Conservation (phyloP, 2,797 vertebrate genomes). For the Bucorvus abyssinicus region DNA sequence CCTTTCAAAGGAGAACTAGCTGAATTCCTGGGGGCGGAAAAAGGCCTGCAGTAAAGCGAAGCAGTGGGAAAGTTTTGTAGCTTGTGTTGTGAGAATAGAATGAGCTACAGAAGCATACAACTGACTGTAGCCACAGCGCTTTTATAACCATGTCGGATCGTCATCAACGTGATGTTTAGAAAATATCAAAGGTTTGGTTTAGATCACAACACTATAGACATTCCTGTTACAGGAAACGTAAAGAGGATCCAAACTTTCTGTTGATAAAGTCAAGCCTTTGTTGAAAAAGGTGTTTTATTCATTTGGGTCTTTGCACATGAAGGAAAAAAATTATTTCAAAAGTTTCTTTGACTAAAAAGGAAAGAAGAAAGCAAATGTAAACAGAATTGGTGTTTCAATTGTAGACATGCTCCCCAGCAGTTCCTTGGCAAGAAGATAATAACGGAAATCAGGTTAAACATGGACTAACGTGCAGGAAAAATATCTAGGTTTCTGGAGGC, state of each 20-base stretch:
- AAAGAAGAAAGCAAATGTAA: slow-evolving; percentile 20
- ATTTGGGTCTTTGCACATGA: neutral
- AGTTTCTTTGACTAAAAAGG: neutral
- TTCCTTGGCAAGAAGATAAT: neutral
- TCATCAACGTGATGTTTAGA: neutral
- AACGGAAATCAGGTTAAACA: neutral
- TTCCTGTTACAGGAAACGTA: neutral
- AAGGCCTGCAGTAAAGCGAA: neutral
- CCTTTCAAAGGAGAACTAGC: neutral
- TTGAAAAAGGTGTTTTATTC: neutral
- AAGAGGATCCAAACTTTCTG: neutral
- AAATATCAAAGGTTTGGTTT: neutral
- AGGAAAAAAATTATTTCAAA: neutral
- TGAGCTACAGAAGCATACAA: neutral
- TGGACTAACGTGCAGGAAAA: neutral
- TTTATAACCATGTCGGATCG: neutral
- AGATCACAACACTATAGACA: neutral
- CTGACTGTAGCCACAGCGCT: neutral
- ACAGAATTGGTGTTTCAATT: slow-evolving; percentile 6
- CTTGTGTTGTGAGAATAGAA: neutral
- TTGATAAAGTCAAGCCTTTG: neutral
- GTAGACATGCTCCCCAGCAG: neutral
- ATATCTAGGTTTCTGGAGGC: neutral
- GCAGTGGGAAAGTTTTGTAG: neutral
- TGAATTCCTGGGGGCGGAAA: neutral